phyloP scores from a whole-genome alignment of 2,888 invertebrate genomes.

The Nudaria mundana region DNA sequence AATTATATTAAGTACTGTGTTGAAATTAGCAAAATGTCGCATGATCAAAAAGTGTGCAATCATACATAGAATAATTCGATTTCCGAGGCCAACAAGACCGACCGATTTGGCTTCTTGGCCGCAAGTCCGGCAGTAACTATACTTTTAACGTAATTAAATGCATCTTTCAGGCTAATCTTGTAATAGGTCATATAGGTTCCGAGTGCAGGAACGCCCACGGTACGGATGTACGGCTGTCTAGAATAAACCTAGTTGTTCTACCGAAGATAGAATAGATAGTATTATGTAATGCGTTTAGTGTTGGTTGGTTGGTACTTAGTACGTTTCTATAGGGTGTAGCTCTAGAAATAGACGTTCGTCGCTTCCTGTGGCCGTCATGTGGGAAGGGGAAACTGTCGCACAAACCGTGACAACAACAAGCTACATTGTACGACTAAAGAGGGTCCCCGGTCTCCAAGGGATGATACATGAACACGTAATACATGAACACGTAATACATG shows the following conservation, averaged over 20 bases:
- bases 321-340: neutral
- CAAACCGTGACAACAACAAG: no score
- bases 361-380: neutral
- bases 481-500: no score
- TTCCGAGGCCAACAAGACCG: slow-evolving; percentile 1
- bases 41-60: slow-evolving; percentile 7
- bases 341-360: neutral
- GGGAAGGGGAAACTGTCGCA: neutral
- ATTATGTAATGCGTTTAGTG: neutral
- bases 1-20: slow-evolving; percentile 15
- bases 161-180: no score
- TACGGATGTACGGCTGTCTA: no score
- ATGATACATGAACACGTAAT: no score
- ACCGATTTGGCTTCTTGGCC: neutral
- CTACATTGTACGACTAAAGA: neutral
- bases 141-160: no score
- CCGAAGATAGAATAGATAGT: no score
- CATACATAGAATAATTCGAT: slow-evolving; percentile 4
- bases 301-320: no score
- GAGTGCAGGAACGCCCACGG: slow-evolving; percentile 2
- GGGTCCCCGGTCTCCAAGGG: no score
- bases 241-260: no score
- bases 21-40: slow-evolving; percentile 20
- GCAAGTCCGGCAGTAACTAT: neutral
- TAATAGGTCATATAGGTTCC: no score